A percentile compares a stretch with the other conserved stretches of the same genome.
Conservation (phyloP, 2,113 vertebrate genomes). For the Serinus canaria region DNA sequence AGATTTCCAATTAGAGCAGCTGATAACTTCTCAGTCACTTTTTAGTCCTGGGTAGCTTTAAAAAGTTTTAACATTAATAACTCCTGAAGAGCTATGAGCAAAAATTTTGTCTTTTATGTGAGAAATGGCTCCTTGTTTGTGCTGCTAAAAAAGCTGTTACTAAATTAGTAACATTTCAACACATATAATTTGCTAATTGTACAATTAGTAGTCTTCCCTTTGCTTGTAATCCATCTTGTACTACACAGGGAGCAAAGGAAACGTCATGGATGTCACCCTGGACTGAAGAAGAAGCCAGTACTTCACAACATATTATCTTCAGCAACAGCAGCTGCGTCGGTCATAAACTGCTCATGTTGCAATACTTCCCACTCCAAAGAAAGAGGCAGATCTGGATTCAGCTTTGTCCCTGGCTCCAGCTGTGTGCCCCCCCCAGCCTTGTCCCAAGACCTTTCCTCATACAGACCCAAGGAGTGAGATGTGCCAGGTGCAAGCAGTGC, state of each 20-base stretch:
- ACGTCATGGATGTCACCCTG: background rate
- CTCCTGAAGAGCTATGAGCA: background rate
- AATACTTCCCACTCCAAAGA: background rate
- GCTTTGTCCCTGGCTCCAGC: background rate
- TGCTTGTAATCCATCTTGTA: slow-evolving; percentile 45
- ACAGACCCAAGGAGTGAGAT: fast-evolving
- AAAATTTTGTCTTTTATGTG: background rate
- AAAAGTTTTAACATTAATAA: background rate
- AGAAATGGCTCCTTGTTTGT: background rate
- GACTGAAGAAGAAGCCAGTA: background rate
- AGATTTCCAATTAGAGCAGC: background rate
- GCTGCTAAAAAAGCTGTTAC: slow-evolving; percentile 1
- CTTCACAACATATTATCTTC: background rate
- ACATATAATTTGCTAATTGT: slow-evolving; percentile 28
- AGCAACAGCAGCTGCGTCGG: fast-evolving
- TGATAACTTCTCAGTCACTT: background rate
- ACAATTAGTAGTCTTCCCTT: slow-evolving; percentile 1
- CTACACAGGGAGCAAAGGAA: slow-evolving; percentile 1
- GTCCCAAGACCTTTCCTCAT: background rate
- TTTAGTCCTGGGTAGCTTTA: background rate
- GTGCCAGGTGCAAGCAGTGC: no score
- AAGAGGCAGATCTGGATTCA: background rate
- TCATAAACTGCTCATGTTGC: background rate
- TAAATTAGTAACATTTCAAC: background rate
- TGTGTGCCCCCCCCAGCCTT: background rate